Base-by-base conservation (phyloP, 2,888 invertebrate genomes). In the Xestia ashworthii region DNA sequence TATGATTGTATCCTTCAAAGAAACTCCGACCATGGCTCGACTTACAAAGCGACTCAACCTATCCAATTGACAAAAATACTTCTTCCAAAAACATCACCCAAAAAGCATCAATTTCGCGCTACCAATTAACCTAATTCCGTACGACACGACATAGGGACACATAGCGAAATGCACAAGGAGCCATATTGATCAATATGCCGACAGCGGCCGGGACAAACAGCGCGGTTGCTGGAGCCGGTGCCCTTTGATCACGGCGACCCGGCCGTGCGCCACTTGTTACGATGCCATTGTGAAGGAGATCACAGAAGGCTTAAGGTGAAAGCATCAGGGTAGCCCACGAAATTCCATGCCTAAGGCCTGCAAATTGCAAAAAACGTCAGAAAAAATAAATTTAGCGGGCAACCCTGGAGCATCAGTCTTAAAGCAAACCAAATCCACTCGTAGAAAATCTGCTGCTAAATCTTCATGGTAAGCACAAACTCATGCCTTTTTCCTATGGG, bases 221-320 rank as follows among this genome's bases (percentile, higher is more conserved):
- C 76, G 88, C 74, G 85, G 88, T 88, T 78, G 80, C 68, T 79
- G 74, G 68, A 80, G 64, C 76, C 78, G 81, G 72, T 70, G 83
- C 78, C 89, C 89, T 89, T 89, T 89, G 89, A 89, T 89, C 89
- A 85, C 72, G 76, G 60, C 69, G 87, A 83, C 80, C 82, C 78
- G 80, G 25, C 71, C 85, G 75, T 84, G 76, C 80, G 76, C 80
- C 84, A 85, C 89, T 89, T 84, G 89, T 85, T 74, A 78, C 60
- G n/a, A 38, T 12, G 8, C 14, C 50, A 32, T 1, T 48, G 16
- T 32, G 5, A 8, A 62, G 6, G 32, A 12, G 0, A 41, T 1
- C 6, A 1, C 83, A 88, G 89, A 82, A 88, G 87, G 80, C 50
- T 41, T 19, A n/a, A n/a, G n/a, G n/a, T n/a, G n/a, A n/a, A n/a